A percentile compares a stretch with the other conserved stretches of the same genome.
Evolutionary conservation across 2,888 invertebrate species (phyloP).

Genomic region (Tipula helvola): DNA sequence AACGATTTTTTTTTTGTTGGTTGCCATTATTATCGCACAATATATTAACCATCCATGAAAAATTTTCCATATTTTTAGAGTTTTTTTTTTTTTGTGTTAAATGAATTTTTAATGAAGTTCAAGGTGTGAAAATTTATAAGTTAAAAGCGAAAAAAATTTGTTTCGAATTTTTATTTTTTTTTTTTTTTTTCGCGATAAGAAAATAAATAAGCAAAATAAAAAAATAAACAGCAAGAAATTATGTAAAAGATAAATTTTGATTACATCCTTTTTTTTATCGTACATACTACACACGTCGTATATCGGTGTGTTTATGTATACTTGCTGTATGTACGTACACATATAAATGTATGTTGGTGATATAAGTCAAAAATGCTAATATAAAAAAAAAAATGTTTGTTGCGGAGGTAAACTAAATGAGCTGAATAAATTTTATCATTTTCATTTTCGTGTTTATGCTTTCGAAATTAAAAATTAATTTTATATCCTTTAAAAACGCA

Average conservation of each 20-base stretch:
- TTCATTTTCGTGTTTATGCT: neutral
- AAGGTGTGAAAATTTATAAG: neutral
- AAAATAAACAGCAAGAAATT: neutral
- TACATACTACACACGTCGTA: neutral
- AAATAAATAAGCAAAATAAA: neutral
- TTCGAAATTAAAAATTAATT: neutral
- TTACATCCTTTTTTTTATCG: neutral
- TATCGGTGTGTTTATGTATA: neutral
- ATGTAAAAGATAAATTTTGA: neutral
- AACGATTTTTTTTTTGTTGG: neutral
- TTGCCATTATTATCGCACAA: neutral
- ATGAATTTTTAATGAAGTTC: slow-evolving; percentile 4
- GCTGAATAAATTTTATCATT: neutral
- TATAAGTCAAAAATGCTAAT: neutral
- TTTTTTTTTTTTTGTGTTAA: neutral
- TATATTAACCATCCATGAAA: neutral
- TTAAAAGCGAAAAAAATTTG: neutral
- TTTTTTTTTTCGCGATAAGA: neutral
- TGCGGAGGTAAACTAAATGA: neutral
- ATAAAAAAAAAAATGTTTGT: neutral
- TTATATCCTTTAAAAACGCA: neutral
- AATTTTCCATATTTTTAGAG: neutral
- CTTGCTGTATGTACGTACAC: neutral
- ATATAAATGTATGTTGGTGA: neutral
- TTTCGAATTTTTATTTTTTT: neutral